phyloP scores from a whole-genome alignment of 2,888 invertebrate genomes.

The Disparrhopalites patrizii region DNA sequence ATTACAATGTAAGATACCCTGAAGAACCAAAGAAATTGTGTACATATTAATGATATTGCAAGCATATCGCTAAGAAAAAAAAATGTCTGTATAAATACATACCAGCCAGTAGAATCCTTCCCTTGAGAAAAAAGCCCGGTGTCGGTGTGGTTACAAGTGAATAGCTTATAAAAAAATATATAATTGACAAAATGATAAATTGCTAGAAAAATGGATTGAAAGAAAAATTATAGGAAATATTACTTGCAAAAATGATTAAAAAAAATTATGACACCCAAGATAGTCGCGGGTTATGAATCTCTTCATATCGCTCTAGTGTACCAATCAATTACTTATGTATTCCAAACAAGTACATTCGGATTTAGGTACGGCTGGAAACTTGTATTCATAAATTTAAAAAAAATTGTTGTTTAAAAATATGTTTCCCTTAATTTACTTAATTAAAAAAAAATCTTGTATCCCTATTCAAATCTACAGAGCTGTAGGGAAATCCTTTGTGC shows the following conservation, averaged over 20 bases:
- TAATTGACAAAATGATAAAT: no score
- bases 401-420: not conserved
- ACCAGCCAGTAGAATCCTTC: not conserved
- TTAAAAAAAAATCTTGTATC: no score
- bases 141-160: not conserved
- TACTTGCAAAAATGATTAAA: no score
- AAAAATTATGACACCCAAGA: no score
- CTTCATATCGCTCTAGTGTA: conserved; percentile 21
- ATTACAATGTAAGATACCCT: not conserved
- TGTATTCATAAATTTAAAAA: conserved; percentile 1
- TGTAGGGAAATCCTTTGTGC: not conserved
- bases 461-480: not conserved
- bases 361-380: conserved; percentile 8
- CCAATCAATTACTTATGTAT: conserved; percentile 8
- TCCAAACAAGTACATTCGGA: conserved; percentile 2
- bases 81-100: not conserved
- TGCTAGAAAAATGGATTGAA: no score
- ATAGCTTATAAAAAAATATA: no score
- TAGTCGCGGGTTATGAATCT: conserved; percentile 17
- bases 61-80: no score
- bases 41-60: no score
- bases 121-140: not conserved
- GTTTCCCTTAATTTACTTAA: not conserved
- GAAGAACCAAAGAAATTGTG: not conserved
- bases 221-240: no score